These are phyloP conservation scores for Drosophila nannoptera DNA, from an alignment of 1,140 invertebrate species.

Conservation along the genomic window DNA sequence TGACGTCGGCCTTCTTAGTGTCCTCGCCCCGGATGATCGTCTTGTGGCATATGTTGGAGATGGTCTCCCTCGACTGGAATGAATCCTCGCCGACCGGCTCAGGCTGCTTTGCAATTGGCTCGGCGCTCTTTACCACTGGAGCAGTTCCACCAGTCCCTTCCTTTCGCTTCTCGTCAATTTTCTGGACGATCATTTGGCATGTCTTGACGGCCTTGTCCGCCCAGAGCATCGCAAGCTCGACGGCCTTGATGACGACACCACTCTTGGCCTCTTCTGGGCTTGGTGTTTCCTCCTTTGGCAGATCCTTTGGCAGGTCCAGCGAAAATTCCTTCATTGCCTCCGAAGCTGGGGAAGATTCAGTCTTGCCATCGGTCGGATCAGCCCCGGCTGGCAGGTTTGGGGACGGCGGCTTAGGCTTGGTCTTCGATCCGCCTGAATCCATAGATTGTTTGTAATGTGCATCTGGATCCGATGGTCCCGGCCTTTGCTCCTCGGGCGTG, in stretches of 20 bases:
- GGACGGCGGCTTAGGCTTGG: not conserved
- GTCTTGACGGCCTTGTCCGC: too few relatives aligned
- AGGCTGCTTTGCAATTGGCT: not conserved
- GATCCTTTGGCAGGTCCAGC: not conserved
- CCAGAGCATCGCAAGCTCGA: too few relatives aligned
- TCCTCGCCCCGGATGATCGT: slow-evolving; percentile 48
- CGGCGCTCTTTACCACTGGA: not conserved
- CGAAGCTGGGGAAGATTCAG: not conserved
- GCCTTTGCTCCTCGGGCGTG: slow-evolving; percentile 80
- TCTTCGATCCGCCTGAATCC: not conserved
- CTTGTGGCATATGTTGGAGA: slow-evolving; percentile 45
- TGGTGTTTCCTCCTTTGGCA: not conserved
- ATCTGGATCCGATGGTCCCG: slow-evolving; percentile 38
- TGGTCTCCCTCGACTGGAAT: not conserved
- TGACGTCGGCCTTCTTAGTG: slow-evolving; percentile 36
- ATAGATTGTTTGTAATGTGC: slow-evolving; percentile 18
- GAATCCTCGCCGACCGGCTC: not conserved
- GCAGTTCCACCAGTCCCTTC: too few relatives aligned
- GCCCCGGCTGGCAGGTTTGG: not conserved
- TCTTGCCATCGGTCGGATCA: not conserved
- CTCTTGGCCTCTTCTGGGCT: not conserved
- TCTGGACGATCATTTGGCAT: too few relatives aligned
- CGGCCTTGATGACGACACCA: too few relatives aligned
- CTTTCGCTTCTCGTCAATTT: too few relatives aligned
- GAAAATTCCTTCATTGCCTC: not conserved